Percentiles rank a stretch among this genome's conserved stretches.
Conservation (phyloP, 2,113 vertebrate genomes). For the Zosterops pallidus region DNA sequence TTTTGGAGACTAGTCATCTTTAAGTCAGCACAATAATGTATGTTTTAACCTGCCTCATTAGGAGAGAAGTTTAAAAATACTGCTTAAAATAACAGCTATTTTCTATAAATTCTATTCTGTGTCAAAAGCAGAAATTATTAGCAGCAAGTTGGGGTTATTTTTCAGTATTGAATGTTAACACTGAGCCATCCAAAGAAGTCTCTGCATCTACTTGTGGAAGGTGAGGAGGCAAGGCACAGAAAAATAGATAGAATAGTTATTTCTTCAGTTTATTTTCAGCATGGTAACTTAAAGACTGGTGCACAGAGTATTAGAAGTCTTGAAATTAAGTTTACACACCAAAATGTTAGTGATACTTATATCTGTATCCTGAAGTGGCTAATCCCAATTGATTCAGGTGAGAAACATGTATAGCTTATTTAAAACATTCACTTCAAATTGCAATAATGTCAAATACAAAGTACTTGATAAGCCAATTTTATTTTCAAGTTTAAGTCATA, state of each 20-base stretch:
- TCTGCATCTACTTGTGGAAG: background rate
- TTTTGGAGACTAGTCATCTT: background rate
- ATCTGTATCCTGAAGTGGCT: background rate
- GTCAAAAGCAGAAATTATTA: background rate
- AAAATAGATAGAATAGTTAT: background rate
- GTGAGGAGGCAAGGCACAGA: background rate
- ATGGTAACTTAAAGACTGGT: background rate
- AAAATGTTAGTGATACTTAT: background rate
- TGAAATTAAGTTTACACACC: background rate
- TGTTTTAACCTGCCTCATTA: background rate
- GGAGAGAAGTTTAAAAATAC: background rate
- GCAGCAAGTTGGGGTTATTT: background rate
- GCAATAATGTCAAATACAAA: background rate
- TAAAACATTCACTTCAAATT: background rate
- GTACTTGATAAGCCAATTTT: background rate
- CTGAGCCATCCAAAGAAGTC: background rate
- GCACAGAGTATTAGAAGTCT: background rate
- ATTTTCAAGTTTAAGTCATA: background rate
- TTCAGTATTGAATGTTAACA: background rate
- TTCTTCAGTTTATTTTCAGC: constrained; percentile 29
- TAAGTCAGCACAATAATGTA: background rate
- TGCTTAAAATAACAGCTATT: background rate
- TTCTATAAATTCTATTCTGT: background rate
- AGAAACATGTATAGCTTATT: background rate
- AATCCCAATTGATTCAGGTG: background rate